Percentiles rank a stretch among this genome's conserved stretches.
Conservation (phyloP, 2,113 vertebrate genomes). For the Ciconia stormi region DNA sequence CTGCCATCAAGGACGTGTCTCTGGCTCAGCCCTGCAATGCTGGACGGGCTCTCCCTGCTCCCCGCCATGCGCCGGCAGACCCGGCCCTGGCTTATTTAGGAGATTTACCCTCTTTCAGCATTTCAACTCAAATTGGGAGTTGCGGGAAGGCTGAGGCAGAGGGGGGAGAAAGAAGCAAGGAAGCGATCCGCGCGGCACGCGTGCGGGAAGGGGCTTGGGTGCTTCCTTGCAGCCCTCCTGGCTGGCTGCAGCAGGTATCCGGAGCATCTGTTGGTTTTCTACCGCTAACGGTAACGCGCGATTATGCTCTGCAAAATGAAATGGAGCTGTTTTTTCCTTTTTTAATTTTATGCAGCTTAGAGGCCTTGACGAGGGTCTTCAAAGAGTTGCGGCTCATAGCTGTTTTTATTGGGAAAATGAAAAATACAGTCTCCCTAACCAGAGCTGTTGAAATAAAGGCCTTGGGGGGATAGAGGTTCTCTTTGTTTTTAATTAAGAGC, state of each 20-base stretch:
- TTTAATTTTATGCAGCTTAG: constrained; percentile 14
- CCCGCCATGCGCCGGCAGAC: not conserved
- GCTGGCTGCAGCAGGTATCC: no score
- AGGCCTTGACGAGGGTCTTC: constrained; percentile 1
- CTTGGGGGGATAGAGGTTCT: constrained; percentile 43
- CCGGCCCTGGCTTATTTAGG: accelerated
- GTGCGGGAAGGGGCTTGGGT: accelerated
- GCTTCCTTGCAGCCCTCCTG: accelerated
- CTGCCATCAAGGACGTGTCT: no score
- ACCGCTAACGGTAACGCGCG: not conserved
- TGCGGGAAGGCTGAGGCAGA: not conserved
- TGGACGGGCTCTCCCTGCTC: no score
- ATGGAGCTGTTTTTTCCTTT: not conserved
- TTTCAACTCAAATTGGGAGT: not conserved
- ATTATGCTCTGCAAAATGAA: not conserved
- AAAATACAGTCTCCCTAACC: constrained; percentile 19
- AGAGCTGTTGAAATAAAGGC: constrained; percentile 22
- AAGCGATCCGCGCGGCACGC: accelerated
- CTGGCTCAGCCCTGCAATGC: not conserved
- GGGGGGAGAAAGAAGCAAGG: not conserved
- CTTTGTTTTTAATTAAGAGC: constrained; percentile 63
- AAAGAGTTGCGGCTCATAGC: not conserved
- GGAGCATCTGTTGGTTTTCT: not conserved
- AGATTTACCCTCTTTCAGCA: not conserved
- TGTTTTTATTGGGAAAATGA: constrained; percentile 27